phyloP scores from a whole-genome alignment of 2,113 vertebrate genomes.

The Limnothrissa miodon region DNA sequence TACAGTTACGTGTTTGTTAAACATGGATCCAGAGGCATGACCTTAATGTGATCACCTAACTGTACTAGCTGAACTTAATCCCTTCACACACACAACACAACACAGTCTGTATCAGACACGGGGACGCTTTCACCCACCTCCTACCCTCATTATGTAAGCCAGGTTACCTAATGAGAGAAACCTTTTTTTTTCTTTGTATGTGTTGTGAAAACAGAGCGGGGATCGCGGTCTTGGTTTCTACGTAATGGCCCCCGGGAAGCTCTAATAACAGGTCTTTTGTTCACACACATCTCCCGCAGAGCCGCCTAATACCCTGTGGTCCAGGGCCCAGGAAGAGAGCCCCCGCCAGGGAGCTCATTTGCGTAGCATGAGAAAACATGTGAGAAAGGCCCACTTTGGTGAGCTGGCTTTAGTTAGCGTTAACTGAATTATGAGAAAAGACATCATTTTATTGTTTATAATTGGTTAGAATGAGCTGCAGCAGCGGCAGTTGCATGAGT shows the following conservation, averaged over 20 bases:
- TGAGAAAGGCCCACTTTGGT: not conserved
- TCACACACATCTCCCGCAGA: not conserved
- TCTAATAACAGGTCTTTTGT: slow-evolving; percentile 8
- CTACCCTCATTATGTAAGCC: not conserved
- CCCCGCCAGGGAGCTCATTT: not conserved
- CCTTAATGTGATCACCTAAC: no score
- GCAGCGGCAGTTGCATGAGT: no score
- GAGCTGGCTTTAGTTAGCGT: not conserved
- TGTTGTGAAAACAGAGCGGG: slow-evolving; percentile 28
- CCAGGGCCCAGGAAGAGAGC: not conserved
- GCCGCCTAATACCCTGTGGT: not conserved
- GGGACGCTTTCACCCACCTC: not conserved
- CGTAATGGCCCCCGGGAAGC: not conserved
- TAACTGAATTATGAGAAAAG: not conserved
- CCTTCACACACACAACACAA: not conserved
- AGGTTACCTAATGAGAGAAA: not conserved
- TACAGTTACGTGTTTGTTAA: not conserved
- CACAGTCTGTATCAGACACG: not conserved
- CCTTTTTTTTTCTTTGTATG: not conserved
- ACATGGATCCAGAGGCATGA: no score
- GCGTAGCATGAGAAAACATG: not conserved
- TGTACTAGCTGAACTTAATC: no score
- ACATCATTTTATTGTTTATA: no score
- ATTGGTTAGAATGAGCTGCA: no score
- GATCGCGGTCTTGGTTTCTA: not conserved